Evolutionary conservation across 2,797 vertebrate species (phyloP).

Genomic region (Ataeniobius toweri): DNA sequence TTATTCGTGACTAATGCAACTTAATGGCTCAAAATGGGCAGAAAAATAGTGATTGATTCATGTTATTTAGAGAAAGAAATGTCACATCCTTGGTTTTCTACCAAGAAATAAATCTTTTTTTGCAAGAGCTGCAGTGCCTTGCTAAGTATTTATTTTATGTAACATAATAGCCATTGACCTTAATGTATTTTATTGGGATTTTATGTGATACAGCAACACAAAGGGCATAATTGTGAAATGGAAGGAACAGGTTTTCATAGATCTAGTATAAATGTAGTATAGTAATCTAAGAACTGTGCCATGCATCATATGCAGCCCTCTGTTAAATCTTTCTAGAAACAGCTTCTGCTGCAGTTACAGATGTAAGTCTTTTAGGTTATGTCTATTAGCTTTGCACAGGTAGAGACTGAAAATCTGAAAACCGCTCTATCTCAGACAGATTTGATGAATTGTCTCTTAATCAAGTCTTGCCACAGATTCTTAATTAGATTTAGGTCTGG

Average conservation of each 20-base stretch:
- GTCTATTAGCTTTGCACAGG: too few species aligned
- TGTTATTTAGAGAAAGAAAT: neutral
- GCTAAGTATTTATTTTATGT: neutral
- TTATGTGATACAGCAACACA: neutral
- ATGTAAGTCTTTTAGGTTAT: too few species aligned
- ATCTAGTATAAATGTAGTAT: neutral
- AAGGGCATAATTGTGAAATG: neutral
- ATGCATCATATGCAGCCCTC: too few species aligned
- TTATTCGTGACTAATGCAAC: neutral
- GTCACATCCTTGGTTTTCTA: neutral
- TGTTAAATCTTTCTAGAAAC: too few species aligned
- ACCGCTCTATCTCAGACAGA: too few species aligned
- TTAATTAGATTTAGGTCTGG: too few species aligned
- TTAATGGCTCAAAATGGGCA: neutral
- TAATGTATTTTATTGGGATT: neutral
- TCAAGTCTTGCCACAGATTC: too few species aligned
- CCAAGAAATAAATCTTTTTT: neutral
- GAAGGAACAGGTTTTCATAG: neutral
- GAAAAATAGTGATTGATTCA: neutral
- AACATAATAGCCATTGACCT: neutral
- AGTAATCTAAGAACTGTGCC: too few species aligned
- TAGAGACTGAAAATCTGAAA: too few species aligned
- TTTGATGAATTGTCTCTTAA: too few species aligned
- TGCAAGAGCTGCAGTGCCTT: neutral
- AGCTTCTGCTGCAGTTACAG: too few species aligned